Conservation (phyloP, 2,113 vertebrate genomes). For the Mus pahari region DNA sequence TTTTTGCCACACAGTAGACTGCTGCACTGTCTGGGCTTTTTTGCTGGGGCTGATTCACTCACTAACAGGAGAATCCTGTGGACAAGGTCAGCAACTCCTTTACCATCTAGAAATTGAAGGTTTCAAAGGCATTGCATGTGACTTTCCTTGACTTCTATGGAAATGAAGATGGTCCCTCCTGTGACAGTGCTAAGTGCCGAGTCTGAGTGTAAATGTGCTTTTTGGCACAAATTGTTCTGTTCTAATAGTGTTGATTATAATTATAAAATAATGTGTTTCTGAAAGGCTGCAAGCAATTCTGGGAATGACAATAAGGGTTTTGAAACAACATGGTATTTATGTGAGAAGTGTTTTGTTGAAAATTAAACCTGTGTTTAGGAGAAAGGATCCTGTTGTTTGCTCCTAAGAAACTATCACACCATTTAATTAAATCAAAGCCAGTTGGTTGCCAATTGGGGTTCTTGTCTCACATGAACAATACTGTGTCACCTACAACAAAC, state of each 20-base stretch:
- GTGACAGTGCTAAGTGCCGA: conserved; percentile 75
- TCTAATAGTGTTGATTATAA: conserved; percentile 83
- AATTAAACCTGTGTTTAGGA: conserved; percentile 78
- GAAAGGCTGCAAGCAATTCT: conserved; percentile 81
- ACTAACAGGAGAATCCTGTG: conserved; percentile 28
- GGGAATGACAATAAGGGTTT: conserved; percentile 81
- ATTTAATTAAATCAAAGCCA: conserved; percentile 71
- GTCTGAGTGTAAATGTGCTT: conserved; percentile 77
- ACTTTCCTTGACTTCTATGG: conserved; percentile 68
- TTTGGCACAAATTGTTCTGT: conserved; percentile 81
- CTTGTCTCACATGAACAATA: conserved; percentile 37
- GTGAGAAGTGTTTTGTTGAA: conserved; percentile 67
- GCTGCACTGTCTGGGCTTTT: background rate
- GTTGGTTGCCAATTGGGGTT: conserved; percentile 57
- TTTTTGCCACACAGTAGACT: background rate
- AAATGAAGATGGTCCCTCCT: conserved; percentile 60
- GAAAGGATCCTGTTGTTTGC: conserved; percentile 56
- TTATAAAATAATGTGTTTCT: conserved; percentile 85
- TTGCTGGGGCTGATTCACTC: background rate
- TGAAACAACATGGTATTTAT: conserved; percentile 72
- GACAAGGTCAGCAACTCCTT: conserved; percentile 69
- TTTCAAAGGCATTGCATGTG: conserved; percentile 60
- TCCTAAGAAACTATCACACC: conserved; percentile 59
- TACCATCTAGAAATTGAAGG: conserved; percentile 51
- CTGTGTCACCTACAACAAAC: background rate